Percentiles rank a stretch among this genome's conserved stretches.
phyloP scores from a whole-genome alignment of 2,797 vertebrate genomes.

The Pempheris klunzingeri region DNA sequence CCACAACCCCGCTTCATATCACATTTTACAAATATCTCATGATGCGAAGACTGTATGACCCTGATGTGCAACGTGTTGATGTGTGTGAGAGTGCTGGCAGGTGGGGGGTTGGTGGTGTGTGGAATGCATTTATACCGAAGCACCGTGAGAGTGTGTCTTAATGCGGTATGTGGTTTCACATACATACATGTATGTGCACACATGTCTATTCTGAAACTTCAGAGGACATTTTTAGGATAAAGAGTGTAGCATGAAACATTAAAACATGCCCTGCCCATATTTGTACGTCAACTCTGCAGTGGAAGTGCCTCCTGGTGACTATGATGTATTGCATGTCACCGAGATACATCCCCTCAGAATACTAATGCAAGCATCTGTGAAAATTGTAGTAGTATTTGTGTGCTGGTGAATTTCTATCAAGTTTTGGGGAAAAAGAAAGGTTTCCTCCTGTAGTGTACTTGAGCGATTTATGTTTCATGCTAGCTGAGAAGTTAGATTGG shows the following conservation, averaged over 20 bases:
- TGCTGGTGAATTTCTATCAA: constrained; percentile 65
- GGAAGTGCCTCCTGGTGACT: constrained; percentile 83
- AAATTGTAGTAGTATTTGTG: constrained; percentile 69
- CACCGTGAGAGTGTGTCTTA: constrained; percentile 41
- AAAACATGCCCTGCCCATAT: constrained; percentile 76
- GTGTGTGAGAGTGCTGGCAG: constrained; percentile 54
- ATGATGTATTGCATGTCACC: constrained; percentile 87
- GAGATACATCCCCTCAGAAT: constrained; percentile 79
- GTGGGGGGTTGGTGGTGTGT: constrained; percentile 44
- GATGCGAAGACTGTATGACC: constrained; percentile 75
- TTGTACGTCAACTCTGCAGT: constrained; percentile 78
- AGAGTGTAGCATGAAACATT: constrained; percentile 70
- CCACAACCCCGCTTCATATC: constrained; percentile 57
- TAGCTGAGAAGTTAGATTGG: constrained; percentile 48
- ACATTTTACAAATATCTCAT: constrained; percentile 78
- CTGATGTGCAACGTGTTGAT: constrained; percentile 59
- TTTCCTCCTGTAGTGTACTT: constrained; percentile 59
- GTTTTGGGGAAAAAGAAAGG: constrained; percentile 39
- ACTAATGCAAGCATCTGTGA: constrained; percentile 83
- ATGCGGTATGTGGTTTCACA: constrained; percentile 26
- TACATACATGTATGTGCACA: constrained; percentile 46
- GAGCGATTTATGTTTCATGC: constrained; percentile 49
- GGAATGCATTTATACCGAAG: constrained; percentile 48
- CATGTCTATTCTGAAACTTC: constrained; percentile 62
- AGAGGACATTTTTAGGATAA: constrained; percentile 80